Conservation (phyloP, 2,888 invertebrate genomes). For the Anthrax anthrax region DNA sequence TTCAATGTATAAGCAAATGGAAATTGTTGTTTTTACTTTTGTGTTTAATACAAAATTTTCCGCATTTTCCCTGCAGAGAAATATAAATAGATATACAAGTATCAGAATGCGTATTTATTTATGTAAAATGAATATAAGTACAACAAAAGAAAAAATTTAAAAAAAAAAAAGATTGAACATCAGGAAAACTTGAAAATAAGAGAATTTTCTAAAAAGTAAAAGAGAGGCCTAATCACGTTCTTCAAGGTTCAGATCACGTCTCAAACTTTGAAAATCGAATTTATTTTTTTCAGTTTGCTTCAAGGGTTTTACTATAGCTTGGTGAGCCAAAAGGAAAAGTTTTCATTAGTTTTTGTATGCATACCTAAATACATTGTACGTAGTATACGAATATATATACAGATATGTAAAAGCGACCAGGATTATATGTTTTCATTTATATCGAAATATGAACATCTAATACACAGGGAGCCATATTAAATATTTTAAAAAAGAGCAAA, state of each 20-base stretch:
- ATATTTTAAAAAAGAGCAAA: too few relatives aligned
- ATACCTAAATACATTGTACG: too few relatives aligned
- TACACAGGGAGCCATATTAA: too few relatives aligned
- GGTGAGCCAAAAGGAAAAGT: too few relatives aligned
- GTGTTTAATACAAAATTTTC: neutral
- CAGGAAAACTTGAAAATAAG: too few relatives aligned
- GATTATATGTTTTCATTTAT: too few relatives aligned
- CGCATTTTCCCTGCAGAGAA: neutral
- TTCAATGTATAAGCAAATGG: neutral
- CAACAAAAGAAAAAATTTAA: neutral
- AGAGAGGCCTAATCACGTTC: constrained; percentile 9
- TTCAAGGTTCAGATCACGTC: constrained; percentile 8
- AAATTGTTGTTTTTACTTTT: neutral
- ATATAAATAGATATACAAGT: neutral
- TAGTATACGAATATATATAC: too few relatives aligned
- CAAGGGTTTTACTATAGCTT: neutral
- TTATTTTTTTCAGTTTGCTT: neutral
- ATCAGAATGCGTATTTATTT: neutral
- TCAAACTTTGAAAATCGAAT: constrained; percentile 8
- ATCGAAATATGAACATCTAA: too few relatives aligned
- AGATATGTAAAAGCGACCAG: too few relatives aligned
- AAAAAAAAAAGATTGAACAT: neutral
- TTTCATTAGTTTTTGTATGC: too few relatives aligned
- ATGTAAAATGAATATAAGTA: too few relatives aligned
- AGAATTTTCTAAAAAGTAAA: neutral